A percentile compares a stretch with the other conserved stretches of the same genome.
Evolutionary conservation across 1,140 invertebrate genomes (phyloP).

Genomic region (Bombus pyrosoma): DNA sequence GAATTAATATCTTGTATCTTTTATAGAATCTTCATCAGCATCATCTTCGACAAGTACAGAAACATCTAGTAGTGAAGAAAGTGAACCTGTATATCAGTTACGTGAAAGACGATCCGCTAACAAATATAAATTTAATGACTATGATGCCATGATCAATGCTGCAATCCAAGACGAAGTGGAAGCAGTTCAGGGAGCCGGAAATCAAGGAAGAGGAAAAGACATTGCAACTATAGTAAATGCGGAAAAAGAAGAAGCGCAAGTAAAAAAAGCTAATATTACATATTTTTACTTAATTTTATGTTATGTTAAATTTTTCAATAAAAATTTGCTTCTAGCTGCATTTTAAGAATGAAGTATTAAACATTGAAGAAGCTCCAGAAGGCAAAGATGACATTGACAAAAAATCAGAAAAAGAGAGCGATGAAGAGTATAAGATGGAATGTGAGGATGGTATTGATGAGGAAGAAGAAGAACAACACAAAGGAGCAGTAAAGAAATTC

Average conservation of each 20-base stretch:
- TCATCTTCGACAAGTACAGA: slow-evolving; percentile 76
- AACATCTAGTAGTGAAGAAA: slow-evolving; percentile 84
- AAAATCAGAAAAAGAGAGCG: slow-evolving; percentile 78
- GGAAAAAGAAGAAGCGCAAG: slow-evolving; percentile 87
- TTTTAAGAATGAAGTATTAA: slow-evolving; percentile 68
- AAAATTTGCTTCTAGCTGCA: slow-evolving; percentile 26
- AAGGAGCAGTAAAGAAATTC: slow-evolving; percentile 69
- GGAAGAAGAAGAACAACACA: slow-evolving; percentile 77
- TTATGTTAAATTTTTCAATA: slow-evolving; percentile 5
- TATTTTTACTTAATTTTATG: background rate
- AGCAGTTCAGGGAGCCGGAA: slow-evolving; percentile 88
- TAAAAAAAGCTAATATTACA: slow-evolving; percentile 69
- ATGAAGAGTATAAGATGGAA: slow-evolving; percentile 82
- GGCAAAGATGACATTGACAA: slow-evolving; percentile 68
- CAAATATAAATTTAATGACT: slow-evolving; percentile 94
- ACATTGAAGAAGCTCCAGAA: slow-evolving; percentile 65
- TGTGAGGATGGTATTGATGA: slow-evolving; percentile 81
- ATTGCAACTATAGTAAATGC: slow-evolving; percentile 94
- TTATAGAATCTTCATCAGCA: slow-evolving; percentile 71
- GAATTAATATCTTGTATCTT: background rate
- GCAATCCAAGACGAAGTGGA: slow-evolving; percentile 93
- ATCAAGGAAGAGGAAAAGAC: slow-evolving; percentile 93
- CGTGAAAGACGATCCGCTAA: slow-evolving; percentile 89
- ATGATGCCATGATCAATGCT: slow-evolving; percentile 96
- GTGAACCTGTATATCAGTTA: slow-evolving; percentile 91